Evolutionary conservation across 2,797 vertebrate genomes (phyloP).

Genomic region (Oceanodroma leucorhoa): DNA sequence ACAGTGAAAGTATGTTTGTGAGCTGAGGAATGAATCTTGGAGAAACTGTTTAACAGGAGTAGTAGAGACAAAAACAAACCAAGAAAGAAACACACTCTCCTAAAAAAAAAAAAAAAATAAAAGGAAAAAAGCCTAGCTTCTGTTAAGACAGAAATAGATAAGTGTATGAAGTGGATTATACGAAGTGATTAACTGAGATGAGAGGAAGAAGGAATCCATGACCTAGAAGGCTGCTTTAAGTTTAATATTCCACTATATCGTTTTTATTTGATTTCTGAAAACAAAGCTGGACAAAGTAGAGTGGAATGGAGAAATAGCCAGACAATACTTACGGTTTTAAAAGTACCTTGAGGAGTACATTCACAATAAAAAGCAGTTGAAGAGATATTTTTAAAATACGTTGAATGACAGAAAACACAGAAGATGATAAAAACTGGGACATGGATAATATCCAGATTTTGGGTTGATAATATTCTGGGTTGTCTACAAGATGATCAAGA

Average conservation of each 20-base stretch:
- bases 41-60: neutral
- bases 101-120: neutral
- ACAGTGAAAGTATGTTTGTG: neutral
- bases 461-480: accelerated
- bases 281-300: neutral
- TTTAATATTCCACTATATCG: neutral
- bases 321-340: neutral
- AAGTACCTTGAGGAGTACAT: neutral
- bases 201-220: neutral
- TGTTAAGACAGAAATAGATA: neutral
- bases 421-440: neutral
- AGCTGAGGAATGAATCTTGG: neutral
- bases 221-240: neutral
- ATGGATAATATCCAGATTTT: neutral
- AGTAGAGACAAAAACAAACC: neutral
- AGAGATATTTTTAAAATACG: neutral
- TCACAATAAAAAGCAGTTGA: neutral
- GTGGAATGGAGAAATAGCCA: neutral
- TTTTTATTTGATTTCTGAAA: neutral
- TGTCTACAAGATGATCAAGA: neutral
- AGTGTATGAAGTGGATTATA: neutral
- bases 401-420: neutral
- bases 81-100: neutral
- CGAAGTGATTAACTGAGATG: neutral
- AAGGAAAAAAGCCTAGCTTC: accelerated